phyloP scores from a whole-genome alignment of 2,888 invertebrate species.

The Metellina segmentata region DNA sequence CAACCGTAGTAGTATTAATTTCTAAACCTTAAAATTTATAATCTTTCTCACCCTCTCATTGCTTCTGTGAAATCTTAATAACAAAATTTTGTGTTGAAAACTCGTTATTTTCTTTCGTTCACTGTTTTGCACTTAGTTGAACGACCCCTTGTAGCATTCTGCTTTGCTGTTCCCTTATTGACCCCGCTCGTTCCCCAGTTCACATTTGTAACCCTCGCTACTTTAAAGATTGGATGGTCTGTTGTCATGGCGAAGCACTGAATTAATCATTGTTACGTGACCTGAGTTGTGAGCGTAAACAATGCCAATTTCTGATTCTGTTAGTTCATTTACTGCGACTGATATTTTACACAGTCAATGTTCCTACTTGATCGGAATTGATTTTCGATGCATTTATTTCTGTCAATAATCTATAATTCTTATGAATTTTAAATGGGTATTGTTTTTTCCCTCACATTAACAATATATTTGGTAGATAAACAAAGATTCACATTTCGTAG shows the following conservation, averaged over 20 bases:
- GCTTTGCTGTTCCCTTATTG: background rate
- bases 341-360: background rate
- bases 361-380: background rate
- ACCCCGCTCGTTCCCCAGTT: background rate
- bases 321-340: background rate
- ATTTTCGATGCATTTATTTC: background rate
- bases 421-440: too few species aligned
- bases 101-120: background rate
- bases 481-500: too few species aligned
- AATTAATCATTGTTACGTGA: slow-evolving; percentile 51
- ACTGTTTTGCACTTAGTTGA: slow-evolving; percentile 44
- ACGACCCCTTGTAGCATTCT: slow-evolving; percentile 32
- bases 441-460: too few species aligned
- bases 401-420: background rate
- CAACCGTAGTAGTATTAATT: too few species aligned
- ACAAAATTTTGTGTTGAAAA: too few species aligned
- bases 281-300: slow-evolving; percentile 34
- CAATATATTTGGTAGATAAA: too few species aligned
- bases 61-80: too few species aligned
- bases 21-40: too few species aligned
- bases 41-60: too few species aligned
- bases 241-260: slow-evolving; percentile 58
- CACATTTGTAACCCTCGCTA: slow-evolving; percentile 6
- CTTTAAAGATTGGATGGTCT: slow-evolving; percentile 57
- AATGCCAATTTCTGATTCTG: slow-evolving; percentile 30